Evolutionary conservation across 2,113 vertebrate species (phyloP).

Genomic region (Suncus etruscus): DNA sequence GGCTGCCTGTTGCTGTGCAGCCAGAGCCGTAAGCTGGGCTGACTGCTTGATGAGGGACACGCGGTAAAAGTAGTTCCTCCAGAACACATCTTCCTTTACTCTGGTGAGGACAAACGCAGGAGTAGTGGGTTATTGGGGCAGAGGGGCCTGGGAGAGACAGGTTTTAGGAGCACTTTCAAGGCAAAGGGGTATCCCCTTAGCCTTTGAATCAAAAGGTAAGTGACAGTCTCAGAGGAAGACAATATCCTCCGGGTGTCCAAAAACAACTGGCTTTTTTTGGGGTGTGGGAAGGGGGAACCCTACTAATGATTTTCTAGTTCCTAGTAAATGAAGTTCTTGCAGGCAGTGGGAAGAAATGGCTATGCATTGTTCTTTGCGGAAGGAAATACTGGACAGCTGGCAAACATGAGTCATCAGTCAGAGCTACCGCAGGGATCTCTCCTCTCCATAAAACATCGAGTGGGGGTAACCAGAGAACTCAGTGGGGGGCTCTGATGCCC

Average conservation of each 20-base stretch:
- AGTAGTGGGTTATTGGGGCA: neutral
- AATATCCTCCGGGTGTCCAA: neutral
- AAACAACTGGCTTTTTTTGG: neutral
- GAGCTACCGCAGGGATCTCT: too few species aligned
- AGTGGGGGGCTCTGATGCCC: too few species aligned
- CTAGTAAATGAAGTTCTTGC: conserved; percentile 4
- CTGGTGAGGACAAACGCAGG: conserved; percentile 83
- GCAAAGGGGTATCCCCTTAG: conserved; percentile 19
- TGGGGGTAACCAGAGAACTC: too few species aligned
- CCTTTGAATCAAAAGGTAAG: conserved; percentile 7
- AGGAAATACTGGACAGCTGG: neutral
- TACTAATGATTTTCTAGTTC: neutral
- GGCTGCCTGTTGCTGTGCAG: conserved; percentile 93
- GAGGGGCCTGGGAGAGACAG: neutral
- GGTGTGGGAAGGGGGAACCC: neutral
- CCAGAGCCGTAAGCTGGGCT: conserved; percentile 96
- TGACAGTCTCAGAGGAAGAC: neutral
- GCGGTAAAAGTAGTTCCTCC: conserved; percentile 99
- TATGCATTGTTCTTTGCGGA: neutral
- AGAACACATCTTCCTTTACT: conserved; percentile 97
- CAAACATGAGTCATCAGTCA: too few species aligned
- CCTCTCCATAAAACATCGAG: too few species aligned
- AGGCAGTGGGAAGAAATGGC: conserved; percentile 9
- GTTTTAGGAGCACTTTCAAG: neutral
- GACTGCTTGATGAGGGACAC: conserved; percentile 98